Percentiles rank a stretch among this genome's conserved stretches.
These are phyloP conservation scores for Drosophila infuscata DNA, from an alignment of 2,888 invertebrate species.

Conservation along the genomic window DNA sequence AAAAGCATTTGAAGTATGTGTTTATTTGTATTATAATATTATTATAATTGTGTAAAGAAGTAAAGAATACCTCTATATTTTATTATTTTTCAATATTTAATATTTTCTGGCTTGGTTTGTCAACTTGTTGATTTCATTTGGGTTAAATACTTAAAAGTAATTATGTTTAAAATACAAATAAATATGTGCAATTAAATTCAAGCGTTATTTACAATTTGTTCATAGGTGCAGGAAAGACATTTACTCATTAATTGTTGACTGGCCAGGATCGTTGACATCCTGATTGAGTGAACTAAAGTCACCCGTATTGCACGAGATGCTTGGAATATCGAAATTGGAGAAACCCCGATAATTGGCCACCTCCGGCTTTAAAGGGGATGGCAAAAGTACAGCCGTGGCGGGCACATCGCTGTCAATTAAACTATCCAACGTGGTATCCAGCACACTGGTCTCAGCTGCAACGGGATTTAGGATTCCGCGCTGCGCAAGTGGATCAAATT, in stretches of 20 bases:
- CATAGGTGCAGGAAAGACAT: constrained; percentile 6
- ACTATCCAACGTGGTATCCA: constrained; percentile 65
- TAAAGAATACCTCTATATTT: background rate
- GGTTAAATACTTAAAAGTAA: constrained; percentile 33
- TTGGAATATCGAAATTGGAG: constrained; percentile 88
- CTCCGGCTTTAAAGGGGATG: constrained; percentile 87
- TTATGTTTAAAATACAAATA: constrained; percentile 51
- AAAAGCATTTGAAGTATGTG: too few relatives aligned
- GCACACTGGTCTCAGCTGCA: constrained; percentile 28
- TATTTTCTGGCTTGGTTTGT: constrained; percentile 6
- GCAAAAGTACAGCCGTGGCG: constrained; percentile 85
- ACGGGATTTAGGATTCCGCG: constrained; percentile 18
- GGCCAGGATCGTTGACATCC: constrained; percentile 43
- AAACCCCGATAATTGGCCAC: constrained; percentile 87
- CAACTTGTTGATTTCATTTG: constrained; percentile 25
- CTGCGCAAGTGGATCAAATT: constrained; percentile 84
- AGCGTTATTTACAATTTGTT: constrained; percentile 52
- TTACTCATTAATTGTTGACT: constrained; percentile 27
- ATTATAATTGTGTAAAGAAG: background rate
- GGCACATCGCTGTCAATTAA: constrained; percentile 84
- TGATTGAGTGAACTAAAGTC: constrained; percentile 85
- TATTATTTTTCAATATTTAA: constrained; percentile 7
- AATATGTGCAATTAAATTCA: constrained; percentile 46
- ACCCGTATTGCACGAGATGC: constrained; percentile 88
- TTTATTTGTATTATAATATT: background rate